Evolutionary conservation across 2,797 vertebrate genomes (phyloP), one percentile per base, ranked within the genome.

Genomic region (Leucoraja ocellata): DNA sequence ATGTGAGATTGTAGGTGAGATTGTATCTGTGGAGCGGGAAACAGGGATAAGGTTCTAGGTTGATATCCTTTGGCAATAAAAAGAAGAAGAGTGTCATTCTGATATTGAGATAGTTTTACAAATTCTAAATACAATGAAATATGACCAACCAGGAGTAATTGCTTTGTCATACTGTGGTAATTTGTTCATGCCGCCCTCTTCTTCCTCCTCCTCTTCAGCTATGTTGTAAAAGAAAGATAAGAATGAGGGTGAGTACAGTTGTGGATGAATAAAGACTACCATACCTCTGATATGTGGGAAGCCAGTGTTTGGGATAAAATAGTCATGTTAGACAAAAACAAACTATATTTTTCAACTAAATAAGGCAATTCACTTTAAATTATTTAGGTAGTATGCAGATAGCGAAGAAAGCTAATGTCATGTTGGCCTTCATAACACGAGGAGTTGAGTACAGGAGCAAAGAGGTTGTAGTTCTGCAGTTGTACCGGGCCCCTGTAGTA

Each of bases 121-220:
- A 88, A 68, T 68, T n/a, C 21, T 68, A 88, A 88, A 68, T 54
- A 54, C 11, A 76, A 58, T 76, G 58, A 92, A 92, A 46, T 13
- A 94, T 81, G 18, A 95, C 95, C 93, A 95, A 99, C 98, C 98
- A 96, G 98, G 98, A 61, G 94, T 95, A 77, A 96, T 97, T 93
- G 95, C 93, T 94, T 95, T 95, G 94, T 98, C 96, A 94, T 91
- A 94, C 21, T 93, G 93, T 16, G 96, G 95, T 10, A 94, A 73
- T 95, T 96, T 96, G 86, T 95, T 94, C 93, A 78, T 92, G 16
- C 0, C 73, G 39, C 97, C 97, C 18, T 97, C 96, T 14, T 96
- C 96, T 58, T 96, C 94, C 25, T 97, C 97, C 0, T 97, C 96
- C 0, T 97, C 97, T 93, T 97, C 97, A 80, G 93, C 97, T 96